A percentile compares a stretch with the other conserved stretches of the same genome.
These are phyloP conservation scores for Peromyscus nudipes DNA, from an alignment of 2,797 vertebrate species.

Conservation along the genomic window DNA sequence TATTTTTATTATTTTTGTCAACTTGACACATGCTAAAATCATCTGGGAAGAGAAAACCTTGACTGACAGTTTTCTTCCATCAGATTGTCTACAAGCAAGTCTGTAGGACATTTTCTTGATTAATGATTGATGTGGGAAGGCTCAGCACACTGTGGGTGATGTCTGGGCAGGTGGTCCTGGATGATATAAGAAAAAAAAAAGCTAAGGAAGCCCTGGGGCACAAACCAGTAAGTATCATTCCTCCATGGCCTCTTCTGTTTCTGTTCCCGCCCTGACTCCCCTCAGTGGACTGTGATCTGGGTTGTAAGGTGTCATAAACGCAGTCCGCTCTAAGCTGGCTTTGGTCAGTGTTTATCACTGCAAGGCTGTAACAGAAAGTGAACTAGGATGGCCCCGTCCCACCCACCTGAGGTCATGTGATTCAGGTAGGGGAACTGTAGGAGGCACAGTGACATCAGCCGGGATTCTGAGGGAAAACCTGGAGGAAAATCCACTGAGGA, in stretches of 20 bases:
- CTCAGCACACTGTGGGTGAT: background rate
- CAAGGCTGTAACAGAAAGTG: background rate
- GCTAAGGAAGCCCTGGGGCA: background rate
- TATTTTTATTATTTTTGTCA: background rate
- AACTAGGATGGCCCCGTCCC: no score
- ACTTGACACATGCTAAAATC: background rate
- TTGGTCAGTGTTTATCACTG: background rate
- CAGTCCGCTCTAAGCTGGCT: background rate
- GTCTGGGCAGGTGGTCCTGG: background rate
- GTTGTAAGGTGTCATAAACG: background rate
- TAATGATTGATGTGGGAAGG: background rate
- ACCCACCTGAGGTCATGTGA: background rate
- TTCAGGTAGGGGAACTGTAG: background rate
- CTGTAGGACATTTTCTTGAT: background rate
- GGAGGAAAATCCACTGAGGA: background rate
- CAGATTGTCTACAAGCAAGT: background rate
- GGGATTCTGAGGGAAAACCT: background rate
- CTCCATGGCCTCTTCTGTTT: background rate
- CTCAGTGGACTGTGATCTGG: background rate
- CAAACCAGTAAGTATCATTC: background rate
- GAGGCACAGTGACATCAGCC: background rate
- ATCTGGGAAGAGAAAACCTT: background rate
- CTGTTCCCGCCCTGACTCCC: background rate
- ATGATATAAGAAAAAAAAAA: no score
- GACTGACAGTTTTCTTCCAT: background rate